Evolutionary conservation across 2,797 vertebrate species (phyloP).

Genomic region (Eulemur coronatus): DNA sequence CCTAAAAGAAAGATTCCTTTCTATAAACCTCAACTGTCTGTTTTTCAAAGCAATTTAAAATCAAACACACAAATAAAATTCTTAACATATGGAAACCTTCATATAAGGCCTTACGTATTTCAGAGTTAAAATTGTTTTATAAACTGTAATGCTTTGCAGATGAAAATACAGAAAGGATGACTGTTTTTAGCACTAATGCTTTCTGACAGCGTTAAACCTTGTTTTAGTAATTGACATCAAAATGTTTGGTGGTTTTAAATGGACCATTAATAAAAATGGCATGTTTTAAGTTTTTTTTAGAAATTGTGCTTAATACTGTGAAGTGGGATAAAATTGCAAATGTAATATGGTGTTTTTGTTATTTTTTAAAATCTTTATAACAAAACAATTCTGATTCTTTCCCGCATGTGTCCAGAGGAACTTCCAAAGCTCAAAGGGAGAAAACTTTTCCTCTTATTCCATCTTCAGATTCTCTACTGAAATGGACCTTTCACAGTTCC

Average conservation of each 20-base stretch:
- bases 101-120: constrained; percentile 91
- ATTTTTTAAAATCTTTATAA: constrained; percentile 64
- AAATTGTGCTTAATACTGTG: constrained; percentile 82
- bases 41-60: constrained; percentile 94
- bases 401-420: constrained; percentile 11
- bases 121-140: constrained; percentile 94
- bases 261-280: constrained; percentile 85
- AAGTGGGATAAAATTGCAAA: constrained; percentile 84
- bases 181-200: constrained; percentile 87
- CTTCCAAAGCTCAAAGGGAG: constrained; percentile 34
- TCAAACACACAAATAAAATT: constrained; percentile 91
- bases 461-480: neutral
- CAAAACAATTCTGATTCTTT: constrained; percentile 59
- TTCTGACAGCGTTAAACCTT: constrained; percentile 89
- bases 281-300: constrained; percentile 81
- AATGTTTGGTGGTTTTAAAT: constrained; percentile 87
- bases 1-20: constrained; percentile 89
- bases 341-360: constrained; percentile 72
- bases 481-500: neutral
- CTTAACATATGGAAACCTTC: constrained; percentile 95
- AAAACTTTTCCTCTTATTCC: neutral
- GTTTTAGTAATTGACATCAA: constrained; percentile 89
- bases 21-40: constrained; percentile 92
- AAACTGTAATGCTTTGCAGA: constrained; percentile 96
- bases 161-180: constrained; percentile 88